Evolutionary conservation across 2,797 vertebrate genomes (phyloP).

Genomic region (Tauraco hartlaubi): DNA sequence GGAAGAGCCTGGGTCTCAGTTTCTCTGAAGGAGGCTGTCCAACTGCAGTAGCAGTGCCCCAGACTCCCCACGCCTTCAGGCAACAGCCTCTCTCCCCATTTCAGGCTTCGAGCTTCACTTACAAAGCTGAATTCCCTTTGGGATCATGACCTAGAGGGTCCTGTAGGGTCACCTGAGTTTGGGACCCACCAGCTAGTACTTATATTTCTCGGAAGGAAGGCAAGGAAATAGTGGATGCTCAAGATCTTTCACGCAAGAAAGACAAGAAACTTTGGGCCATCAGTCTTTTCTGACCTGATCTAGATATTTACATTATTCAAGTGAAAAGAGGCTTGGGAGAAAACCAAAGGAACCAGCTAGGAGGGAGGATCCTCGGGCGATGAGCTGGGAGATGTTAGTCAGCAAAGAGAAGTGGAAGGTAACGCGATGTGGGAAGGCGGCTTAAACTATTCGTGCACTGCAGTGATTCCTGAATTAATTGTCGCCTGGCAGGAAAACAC

Average conservation of each 20-base stretch:
- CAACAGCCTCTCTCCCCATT: background rate
- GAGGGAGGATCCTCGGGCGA: background rate
- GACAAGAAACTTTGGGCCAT: background rate
- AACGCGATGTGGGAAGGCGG: background rate
- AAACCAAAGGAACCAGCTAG: background rate
- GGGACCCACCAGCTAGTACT: accelerated
- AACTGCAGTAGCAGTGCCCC: background rate
- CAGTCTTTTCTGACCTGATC: background rate
- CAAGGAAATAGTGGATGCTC: background rate
- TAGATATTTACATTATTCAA: background rate
- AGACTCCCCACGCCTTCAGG: background rate
- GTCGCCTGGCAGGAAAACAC: slow-evolving; percentile 67
- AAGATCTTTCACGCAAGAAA: background rate
- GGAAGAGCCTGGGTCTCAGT: background rate
- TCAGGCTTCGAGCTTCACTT: background rate
- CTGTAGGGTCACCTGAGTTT: background rate
- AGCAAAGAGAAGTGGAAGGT: slow-evolving; percentile 33
- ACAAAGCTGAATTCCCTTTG: background rate
- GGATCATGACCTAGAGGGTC: background rate
- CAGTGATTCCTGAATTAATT: slow-evolving; percentile 71
- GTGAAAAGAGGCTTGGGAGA: background rate
- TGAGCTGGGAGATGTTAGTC: background rate
- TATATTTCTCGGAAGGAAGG: background rate
- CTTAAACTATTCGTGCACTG: slow-evolving; percentile 62
- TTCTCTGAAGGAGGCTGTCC: accelerated